Base-by-base conservation (phyloP, 1,140 invertebrate genomes). In the Drosophila navojoa region DNA sequence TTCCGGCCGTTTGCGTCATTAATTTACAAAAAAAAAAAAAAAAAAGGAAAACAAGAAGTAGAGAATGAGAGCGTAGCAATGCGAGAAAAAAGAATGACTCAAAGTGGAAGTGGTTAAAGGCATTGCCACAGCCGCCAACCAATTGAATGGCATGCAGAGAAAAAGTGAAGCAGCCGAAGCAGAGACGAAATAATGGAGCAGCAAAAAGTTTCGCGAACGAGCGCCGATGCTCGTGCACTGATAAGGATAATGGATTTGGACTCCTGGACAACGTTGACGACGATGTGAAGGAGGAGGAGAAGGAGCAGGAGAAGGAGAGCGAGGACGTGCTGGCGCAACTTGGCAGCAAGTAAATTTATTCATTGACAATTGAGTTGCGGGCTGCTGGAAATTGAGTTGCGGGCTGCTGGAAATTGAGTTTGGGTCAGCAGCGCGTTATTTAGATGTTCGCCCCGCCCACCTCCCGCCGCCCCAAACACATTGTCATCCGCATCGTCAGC, bases 321-420 rank as follows among this genome's bases (percentile, higher is more conserved):
- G 25, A 16, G 32, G 9, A 72, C 27, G 44, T 52, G 19, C 27
- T 3, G 25, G 16, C n/a, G 27, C 11, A 13, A 44, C 54, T 16
- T 68, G 74, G 40, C 50, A 57, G 57, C 47, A 71, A 71, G 47
- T 69, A 89, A 89, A 89, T 89, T 89, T 89, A 89, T 89, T 89
- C 84, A 89, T 89, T 89, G 84, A 89, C 84, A 90, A 89, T 89
- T 89, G 84, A 89, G 84, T 89, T 89, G 82, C 79, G 82, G 84
- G 76, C 79, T 77, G 62, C 64, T 82, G 76, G 62, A n/a, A 89
- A 89, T 89, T 89, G 84, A 89, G 84, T 89, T 89, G 82, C 79
- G 82, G 84, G 76, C 79, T 77, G 62, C 64, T 82, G 76, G 62
- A 87, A 87, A 87, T 87, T 89, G 84, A 84, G 84, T 89, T 89